These are phyloP conservation scores for Troglohyphantes excavatus DNA, from an alignment of 2,888 invertebrate species.

Conservation along the genomic window DNA sequence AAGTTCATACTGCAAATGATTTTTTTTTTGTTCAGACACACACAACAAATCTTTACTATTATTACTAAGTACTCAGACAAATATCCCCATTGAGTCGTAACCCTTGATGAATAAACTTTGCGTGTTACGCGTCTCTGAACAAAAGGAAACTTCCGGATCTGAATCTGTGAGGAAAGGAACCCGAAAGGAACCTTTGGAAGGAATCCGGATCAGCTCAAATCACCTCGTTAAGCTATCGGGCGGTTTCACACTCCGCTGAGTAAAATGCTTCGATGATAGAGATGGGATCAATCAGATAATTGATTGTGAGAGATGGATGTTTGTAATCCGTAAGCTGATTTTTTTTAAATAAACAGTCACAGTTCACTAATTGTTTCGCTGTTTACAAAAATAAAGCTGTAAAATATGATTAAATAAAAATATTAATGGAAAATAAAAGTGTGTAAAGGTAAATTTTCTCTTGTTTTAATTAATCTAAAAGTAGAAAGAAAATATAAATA, in stretches of 20 bases:
- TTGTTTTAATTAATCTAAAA: too few species aligned
- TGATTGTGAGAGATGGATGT: too few species aligned
- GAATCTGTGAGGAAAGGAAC: background rate
- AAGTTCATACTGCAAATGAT: too few species aligned
- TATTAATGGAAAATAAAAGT: too few species aligned
- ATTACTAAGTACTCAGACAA: background rate
- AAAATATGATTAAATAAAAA: too few species aligned
- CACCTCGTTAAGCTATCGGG: background rate
- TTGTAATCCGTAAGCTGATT: too few species aligned
- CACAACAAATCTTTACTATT: background rate
- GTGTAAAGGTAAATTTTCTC: too few species aligned
- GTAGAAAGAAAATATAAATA: too few species aligned
- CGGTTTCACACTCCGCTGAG: background rate
- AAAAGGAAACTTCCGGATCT: conserved; percentile 10
- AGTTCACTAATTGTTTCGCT: too few species aligned
- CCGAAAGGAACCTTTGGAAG: background rate
- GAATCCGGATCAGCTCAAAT: background rate
- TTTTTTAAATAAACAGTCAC: too few species aligned
- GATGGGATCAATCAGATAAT: background rate
- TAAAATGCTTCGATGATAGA: background rate
- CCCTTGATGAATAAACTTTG: background rate
- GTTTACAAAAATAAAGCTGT: too few species aligned
- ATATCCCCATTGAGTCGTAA: background rate
- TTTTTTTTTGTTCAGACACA: too few species aligned
- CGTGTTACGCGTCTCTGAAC: conserved; percentile 26